Conservation (phyloP, 2,797 vertebrate species). For the Hozukius guyotensis region DNA sequence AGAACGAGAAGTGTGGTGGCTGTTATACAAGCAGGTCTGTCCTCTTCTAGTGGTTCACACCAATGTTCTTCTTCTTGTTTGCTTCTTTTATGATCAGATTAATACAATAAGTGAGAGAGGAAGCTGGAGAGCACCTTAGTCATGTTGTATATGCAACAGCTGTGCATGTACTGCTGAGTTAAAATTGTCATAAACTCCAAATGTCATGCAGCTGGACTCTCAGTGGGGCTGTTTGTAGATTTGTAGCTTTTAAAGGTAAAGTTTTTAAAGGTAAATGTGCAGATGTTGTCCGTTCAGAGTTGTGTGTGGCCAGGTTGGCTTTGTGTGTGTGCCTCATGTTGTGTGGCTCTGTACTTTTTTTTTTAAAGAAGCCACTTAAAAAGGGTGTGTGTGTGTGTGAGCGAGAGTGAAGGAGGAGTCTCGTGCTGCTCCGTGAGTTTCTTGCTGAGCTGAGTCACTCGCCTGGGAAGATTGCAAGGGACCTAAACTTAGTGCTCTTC, state of each 20-base stretch:
- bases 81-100: background rate
- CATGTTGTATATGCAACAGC: background rate
- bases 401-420: slow-evolving; percentile 62
- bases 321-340: background rate
- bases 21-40: background rate
- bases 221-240: background rate
- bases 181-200: background rate
- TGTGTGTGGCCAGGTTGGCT: background rate
- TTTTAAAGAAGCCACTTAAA: slow-evolving; percentile 33
- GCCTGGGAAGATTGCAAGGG: slow-evolving; percentile 56
- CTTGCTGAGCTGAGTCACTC: slow-evolving; percentile 53
- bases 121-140: background rate
- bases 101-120: background rate
- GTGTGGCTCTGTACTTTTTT: background rate
- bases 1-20: background rate
- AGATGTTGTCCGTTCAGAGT: background rate
- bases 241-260: background rate
- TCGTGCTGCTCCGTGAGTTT: background rate
- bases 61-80: background rate
- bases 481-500: slow-evolving; percentile 45
- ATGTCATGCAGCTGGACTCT: background rate
- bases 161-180: background rate
- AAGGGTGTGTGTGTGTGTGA: slow-evolving; percentile 34
- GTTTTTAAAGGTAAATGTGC: background rate
- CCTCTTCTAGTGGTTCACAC: background rate